Base-by-base conservation (phyloP, 2,797 vertebrate species). In the Craterocephalus amniculus region DNA sequence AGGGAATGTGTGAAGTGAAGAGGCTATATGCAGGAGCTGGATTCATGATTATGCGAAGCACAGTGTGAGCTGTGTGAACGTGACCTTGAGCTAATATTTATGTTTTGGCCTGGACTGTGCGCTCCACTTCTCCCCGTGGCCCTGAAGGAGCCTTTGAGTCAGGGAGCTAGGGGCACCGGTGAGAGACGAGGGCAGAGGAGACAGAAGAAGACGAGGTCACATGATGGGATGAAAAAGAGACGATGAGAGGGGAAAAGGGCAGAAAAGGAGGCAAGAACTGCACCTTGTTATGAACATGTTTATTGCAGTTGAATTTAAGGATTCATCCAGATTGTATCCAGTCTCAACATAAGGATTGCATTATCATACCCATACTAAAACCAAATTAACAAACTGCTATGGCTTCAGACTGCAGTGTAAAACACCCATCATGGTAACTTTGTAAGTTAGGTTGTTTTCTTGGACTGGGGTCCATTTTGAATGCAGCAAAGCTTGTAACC, bases 41-140 rank as follows among this genome's bases (percentile, higher is more conserved):
- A 79, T 67, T 85, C 89, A 74, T 91, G 87, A 79, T 89, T 91
- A 92, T 93, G 88, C 88, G 88, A 75, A 61, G 58, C 71, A 72
- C 81, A 55, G 79, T 66, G 68, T 87, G 87, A 91, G 87, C 76
- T 71, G 79, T 70, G 70, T 63, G 70, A 78, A 83, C 61, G 40
- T 83, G 91, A 94, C 93, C 93, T 92, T 93, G 89, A 89, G 89
- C 86, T 91, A 84, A 91, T 89, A 90, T 91, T 90, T 89, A 92
- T 91, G 91, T 80, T 57, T 51, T 64, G 86, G 79, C 81, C 81
- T 13, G 51, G 76, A 72, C 81, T 20, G 13, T 55, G 64, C 67
- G 4, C 81, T 88, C 67, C 78, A 62, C 81, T 81, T 83, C 80
- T 81, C 82, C 79, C 73, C 0, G 40, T 79, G 86, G 81, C 85